A percentile compares a stretch with the other conserved stretches of the same genome.
phyloP scores from a whole-genome alignment of 2,113 vertebrate species.

The Archocentrus centrarchus region DNA sequence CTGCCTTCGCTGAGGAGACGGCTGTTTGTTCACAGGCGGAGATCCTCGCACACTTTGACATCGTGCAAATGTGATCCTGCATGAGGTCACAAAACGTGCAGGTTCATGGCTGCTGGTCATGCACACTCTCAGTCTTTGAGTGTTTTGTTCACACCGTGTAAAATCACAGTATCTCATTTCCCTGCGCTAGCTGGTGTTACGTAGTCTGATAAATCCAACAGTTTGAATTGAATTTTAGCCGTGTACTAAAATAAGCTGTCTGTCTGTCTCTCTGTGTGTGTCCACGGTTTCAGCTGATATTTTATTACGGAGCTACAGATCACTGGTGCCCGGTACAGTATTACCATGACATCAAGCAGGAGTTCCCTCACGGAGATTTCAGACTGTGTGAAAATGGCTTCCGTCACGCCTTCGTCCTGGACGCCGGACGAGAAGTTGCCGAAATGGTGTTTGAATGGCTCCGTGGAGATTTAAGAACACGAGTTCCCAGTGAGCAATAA shows the following conservation, averaged over 20 bases:
- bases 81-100: too few relatives aligned
- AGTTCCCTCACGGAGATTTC: conserved; percentile 90
- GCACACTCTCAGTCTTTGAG: too few relatives aligned
- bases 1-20: fast-evolving
- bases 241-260: neutral
- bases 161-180: neutral
- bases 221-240: neutral
- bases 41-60: too few relatives aligned
- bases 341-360: conserved; percentile 90
- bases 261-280: too few relatives aligned
- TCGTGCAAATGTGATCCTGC: too few relatives aligned
- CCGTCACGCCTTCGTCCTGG: conserved; percentile 88
- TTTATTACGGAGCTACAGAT: conserved; percentile 92
- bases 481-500: conserved; percentile 43
- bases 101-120: too few relatives aligned
- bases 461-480: conserved; percentile 71
- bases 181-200: neutral
- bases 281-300: conserved; percentile 86
- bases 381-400: conserved; percentile 88
- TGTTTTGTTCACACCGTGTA: neutral
- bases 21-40: too few relatives aligned
- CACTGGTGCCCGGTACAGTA: conserved; percentile 90
- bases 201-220: too few relatives aligned
- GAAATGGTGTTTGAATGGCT: conserved; percentile 87
- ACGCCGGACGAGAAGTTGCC: conserved; percentile 85